Conservation (phyloP, 2,113 vertebrate genomes). For the Orycteropus afer region DNA sequence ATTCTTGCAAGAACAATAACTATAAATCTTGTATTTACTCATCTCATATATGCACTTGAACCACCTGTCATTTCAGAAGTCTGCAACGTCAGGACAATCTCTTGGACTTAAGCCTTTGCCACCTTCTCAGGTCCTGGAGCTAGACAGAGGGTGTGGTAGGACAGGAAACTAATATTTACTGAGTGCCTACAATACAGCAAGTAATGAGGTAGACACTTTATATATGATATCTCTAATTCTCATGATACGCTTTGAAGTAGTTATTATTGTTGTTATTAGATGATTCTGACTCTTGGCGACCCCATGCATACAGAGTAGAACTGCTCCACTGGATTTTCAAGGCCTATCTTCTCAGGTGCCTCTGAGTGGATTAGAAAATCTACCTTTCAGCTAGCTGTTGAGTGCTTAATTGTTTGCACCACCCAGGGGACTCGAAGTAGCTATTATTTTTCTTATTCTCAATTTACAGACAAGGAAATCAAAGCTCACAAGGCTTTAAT, state of each 20-base stretch:
- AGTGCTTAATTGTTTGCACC: background rate
- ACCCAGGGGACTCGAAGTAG: background rate
- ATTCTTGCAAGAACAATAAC: background rate
- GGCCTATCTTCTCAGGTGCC: background rate
- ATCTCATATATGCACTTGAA: background rate
- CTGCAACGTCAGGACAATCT: constrained; percentile 9
- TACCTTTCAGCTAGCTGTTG: background rate
- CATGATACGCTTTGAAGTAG: background rate
- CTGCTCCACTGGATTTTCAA: background rate
- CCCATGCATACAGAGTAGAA: background rate
- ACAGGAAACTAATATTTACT: background rate
- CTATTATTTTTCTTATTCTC: background rate
- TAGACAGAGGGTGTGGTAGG: background rate
- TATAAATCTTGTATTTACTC: constrained; percentile 50
- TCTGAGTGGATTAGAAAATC: background rate
- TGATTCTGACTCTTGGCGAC: background rate
- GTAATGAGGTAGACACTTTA: background rate
- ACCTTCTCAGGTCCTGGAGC: background rate
- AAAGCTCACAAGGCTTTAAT: background rate
- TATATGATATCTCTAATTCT: background rate
- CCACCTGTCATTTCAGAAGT: constrained; percentile 45
- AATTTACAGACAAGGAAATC: constrained; percentile 4
- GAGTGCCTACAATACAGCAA: background rate
- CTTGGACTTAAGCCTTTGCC: background rate
- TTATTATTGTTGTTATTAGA: background rate